phyloP scores from a whole-genome alignment of 2,113 vertebrate species.

The Galeopterus variegatus region DNA sequence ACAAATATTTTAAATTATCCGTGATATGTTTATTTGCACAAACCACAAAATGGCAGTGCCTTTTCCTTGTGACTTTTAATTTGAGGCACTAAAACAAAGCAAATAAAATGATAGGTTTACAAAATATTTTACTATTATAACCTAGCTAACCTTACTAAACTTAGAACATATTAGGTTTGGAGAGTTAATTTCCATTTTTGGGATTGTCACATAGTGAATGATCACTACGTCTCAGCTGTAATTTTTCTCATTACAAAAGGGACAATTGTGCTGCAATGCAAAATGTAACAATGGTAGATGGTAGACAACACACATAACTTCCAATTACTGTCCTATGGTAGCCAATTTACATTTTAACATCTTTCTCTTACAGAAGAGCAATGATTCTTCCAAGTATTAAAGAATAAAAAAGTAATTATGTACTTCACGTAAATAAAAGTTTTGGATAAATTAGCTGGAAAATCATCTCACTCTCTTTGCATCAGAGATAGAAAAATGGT shows the following conservation, averaged over 20 bases:
- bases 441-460: neutral
- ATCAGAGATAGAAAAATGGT: neutral
- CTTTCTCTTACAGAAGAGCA: neutral
- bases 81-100: slow-evolving; percentile 16
- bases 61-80: neutral
- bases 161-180: neutral
- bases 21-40: neutral
- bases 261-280: neutral
- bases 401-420: neutral
- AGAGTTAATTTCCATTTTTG: neutral
- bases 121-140: neutral
- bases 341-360: neutral
- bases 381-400: neutral
- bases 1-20: neutral
- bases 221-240: neutral
- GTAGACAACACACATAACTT: neutral
- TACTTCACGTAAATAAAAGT: neutral
- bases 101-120: neutral
- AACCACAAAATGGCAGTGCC: neutral
- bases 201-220: neutral
- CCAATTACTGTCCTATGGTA: neutral
- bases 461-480: neutral
- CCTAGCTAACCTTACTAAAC: neutral
- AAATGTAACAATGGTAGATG: neutral
- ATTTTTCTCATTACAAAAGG: slow-evolving; percentile 22